These are phyloP conservation scores for Macroglossus sobrinus DNA, from an alignment of 2,113 vertebrate species.

Conservation along the genomic window DNA sequence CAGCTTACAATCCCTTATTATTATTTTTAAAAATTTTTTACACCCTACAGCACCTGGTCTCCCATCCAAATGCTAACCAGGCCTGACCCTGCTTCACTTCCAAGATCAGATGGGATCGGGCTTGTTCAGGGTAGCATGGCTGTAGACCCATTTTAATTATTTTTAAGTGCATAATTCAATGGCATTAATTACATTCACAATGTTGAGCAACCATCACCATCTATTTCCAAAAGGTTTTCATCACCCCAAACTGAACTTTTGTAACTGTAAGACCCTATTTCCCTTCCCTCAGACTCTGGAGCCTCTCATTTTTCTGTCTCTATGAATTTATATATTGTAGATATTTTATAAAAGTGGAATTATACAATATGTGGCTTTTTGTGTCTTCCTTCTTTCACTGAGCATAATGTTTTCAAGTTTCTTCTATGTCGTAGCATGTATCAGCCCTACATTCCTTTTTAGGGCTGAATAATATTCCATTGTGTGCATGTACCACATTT, in stretches of 20 bases:
- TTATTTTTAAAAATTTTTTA: too few species aligned
- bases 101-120: too few species aligned
- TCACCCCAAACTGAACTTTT: neutral
- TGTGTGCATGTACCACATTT: rapidly evolving
- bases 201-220: neutral
- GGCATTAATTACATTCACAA: neutral
- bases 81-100: too few species aligned
- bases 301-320: neutral
- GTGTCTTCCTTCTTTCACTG: neutral
- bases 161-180: neutral
- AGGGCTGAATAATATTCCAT: neutral
- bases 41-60: too few species aligned
- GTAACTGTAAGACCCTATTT: neutral
- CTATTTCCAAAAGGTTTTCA: neutral
- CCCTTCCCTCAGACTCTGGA: neutral
- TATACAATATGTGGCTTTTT: neutral
- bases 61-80: too few species aligned
- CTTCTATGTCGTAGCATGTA: rapidly evolving
- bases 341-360: neutral
- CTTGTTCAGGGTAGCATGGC: too few species aligned
- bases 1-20: too few species aligned
- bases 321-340: neutral
- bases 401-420: neutral
- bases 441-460: neutral
- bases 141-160: too few species aligned